phyloP scores from a whole-genome alignment of 2,797 vertebrate species.

The Hyperoplus lanceolatus region DNA sequence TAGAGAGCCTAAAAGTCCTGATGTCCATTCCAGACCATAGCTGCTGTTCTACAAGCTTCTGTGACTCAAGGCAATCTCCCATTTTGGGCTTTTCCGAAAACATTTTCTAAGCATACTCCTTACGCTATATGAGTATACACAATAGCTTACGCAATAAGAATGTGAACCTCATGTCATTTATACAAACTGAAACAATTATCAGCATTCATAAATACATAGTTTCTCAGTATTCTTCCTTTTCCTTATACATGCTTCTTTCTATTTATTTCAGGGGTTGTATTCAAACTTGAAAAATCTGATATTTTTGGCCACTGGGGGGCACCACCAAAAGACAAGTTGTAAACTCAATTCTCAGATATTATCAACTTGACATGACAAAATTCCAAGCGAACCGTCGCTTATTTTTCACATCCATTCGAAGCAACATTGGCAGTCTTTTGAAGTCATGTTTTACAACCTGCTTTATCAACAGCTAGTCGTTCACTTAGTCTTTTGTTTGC shows the following conservation, averaged over 20 bases:
- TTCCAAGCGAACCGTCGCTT: neutral
- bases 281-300: neutral
- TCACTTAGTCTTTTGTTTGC: neutral
- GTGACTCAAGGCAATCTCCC: neutral
- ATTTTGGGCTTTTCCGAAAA: neutral
- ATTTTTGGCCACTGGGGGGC: neutral
- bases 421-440: neutral
- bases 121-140: neutral
- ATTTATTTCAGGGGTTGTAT: neutral
- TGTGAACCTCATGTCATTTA: neutral
- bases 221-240: too few relatives aligned
- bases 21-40: neutral
- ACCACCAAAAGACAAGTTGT: neutral
- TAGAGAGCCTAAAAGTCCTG: conserved; percentile 4
- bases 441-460: neutral
- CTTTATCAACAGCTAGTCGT: neutral
- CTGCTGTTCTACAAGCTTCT: conserved; percentile 3
- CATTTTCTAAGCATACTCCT: too few relatives aligned
- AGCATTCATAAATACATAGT: neutral
- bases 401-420: neutral
- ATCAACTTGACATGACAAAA: neutral
- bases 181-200: neutral
- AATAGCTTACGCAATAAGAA: neutral
- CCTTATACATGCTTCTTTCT: too few relatives aligned
- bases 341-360: neutral